Conservation (phyloP, 2,888 invertebrate genomes). For the Cantharis rufa region DNA sequence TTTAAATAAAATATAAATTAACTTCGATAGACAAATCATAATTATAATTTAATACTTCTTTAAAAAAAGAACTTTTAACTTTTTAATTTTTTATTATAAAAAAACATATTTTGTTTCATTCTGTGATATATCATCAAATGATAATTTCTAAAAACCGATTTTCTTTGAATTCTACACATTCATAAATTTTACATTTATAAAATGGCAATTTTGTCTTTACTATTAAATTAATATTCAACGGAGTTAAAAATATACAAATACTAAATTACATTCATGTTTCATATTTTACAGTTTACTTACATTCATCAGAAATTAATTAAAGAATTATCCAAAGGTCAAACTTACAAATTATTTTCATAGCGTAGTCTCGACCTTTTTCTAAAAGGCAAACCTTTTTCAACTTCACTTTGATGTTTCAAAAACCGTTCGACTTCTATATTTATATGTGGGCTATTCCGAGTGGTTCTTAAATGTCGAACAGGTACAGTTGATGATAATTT, state of each 20-base stretch:
- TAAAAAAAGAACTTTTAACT: background rate
- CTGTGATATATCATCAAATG: background rate
- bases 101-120: background rate
- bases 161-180: background rate
- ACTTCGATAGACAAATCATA: too few relatives aligned
- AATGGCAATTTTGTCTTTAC: background rate
- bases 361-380: constrained; percentile 36
- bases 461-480: constrained; percentile 33
- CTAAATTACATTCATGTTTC: background rate
- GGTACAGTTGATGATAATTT: constrained; percentile 33
- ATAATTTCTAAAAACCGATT: background rate
- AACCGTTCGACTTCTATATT: constrained; percentile 29
- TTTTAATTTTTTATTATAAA: background rate
- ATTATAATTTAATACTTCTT: too few relatives aligned
- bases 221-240: background rate
- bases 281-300: background rate
- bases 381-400: constrained; percentile 36
- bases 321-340: background rate
- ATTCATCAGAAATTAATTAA: background rate
- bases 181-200: background rate
- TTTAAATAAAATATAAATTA: too few relatives aligned
- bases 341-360: constrained; percentile 28
- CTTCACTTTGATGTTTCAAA: constrained; percentile 31
- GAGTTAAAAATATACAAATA: background rate
- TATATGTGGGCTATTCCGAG: constrained; percentile 23